These are phyloP conservation scores for Perithous albicinctus DNA, from an alignment of 2,888 invertebrate genomes.

Conservation along the genomic window DNA sequence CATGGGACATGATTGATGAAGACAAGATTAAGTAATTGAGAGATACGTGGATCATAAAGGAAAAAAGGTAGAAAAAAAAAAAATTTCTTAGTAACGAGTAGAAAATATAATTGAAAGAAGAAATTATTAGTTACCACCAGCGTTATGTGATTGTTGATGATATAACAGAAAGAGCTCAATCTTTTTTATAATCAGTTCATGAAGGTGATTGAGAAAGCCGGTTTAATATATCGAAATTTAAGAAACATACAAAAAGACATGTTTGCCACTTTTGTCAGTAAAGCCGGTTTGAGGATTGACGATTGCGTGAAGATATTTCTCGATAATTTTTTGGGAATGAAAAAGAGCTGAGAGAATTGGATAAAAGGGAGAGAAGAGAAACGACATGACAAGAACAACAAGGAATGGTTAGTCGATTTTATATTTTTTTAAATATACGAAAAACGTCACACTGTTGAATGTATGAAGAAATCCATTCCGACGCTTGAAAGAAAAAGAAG, in stretches of 20 bases:
- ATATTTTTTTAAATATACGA: neutral
- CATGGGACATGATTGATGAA: constrained; percentile 45
- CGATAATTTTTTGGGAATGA: constrained; percentile 46
- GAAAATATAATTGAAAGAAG: neutral
- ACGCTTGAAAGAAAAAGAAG: neutral
- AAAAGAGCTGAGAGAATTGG: constrained; percentile 36
- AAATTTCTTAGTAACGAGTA: constrained; percentile 22
- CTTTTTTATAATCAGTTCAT: neutral
- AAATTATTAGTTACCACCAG: neutral
- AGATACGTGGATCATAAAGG: neutral
- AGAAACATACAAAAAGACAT: constrained; percentile 25
- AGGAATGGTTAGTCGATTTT: neutral
- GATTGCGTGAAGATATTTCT: constrained; percentile 18
- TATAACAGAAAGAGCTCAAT: neutral
- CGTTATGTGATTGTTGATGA: neutral
- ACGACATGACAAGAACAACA: neutral
- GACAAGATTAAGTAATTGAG: constrained; percentile 48
- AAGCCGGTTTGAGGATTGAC: constrained; percentile 25
- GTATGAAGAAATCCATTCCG: neutral
- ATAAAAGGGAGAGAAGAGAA: neutral
- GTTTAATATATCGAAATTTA: neutral
- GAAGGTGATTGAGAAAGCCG: neutral
- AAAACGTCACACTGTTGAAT: neutral
- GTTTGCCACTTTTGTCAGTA: constrained; percentile 23
- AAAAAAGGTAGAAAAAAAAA: neutral